These are phyloP conservation scores for Thalassoma bifasciatum DNA, from an alignment of 2,113 vertebrate genomes.

Conservation along the genomic window DNA sequence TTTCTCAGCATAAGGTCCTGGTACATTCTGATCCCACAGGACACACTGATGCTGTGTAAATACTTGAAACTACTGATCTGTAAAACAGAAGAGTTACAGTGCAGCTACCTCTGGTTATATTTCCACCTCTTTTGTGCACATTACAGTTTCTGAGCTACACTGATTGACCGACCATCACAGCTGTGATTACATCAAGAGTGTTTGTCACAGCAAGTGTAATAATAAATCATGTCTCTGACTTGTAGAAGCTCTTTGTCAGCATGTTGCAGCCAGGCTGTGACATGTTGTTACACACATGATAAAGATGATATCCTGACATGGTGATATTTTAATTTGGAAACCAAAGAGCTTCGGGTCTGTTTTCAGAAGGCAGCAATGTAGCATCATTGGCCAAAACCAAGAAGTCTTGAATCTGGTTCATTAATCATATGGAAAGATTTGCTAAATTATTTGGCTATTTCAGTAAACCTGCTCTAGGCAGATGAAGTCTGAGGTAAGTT, in stretches of 20 bases:
- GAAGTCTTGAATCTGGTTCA: background rate
- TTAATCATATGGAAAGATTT: background rate
- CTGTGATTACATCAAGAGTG: slow-evolving; percentile 26
- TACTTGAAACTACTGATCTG: background rate
- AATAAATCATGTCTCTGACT: slow-evolving; percentile 39
- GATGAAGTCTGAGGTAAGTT: too few species aligned
- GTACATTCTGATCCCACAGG: background rate
- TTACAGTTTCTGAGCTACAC: slow-evolving; percentile 6
- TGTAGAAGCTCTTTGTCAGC: background rate
- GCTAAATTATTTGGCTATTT: background rate
- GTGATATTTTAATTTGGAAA: background rate
- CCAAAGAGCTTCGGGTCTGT: background rate
- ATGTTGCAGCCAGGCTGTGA: background rate
- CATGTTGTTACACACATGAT: background rate
- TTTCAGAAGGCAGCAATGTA: background rate
- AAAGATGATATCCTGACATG: background rate
- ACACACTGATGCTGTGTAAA: background rate
- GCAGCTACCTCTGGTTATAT: slow-evolving; percentile 29
- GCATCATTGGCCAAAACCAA: background rate
- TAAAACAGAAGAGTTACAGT: slow-evolving; percentile 34
- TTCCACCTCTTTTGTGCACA: slow-evolving; percentile 40
- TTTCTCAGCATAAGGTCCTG: background rate
- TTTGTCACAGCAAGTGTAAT: slow-evolving; percentile 39
- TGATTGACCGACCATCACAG: slow-evolving; percentile 27
- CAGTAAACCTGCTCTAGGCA: background rate